Base-by-base conservation (phyloP, 2,888 invertebrate species). In the Rosalia funebris region DNA sequence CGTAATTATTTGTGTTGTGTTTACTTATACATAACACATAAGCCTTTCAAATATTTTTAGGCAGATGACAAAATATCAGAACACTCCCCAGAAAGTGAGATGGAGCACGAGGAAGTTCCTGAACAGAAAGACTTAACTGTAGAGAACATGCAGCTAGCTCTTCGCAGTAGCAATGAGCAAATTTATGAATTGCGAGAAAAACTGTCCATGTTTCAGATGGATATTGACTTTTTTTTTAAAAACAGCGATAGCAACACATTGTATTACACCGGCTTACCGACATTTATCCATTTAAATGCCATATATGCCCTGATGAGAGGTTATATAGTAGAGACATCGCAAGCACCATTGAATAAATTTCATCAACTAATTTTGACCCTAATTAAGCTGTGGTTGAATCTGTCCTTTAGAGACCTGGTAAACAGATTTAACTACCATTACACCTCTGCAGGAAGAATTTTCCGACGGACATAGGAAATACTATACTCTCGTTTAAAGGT, bases 391-490 rank as follows among this genome's bases (percentile, higher is more conserved):
- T 11, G 45, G 20, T 25, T 45, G 11, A 45, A 45, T 45, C 14
- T 45, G 25, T 25, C 20, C 20, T 45, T 45, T 45, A 45, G 25
- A 25, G 45, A 45, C 20, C 0, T 45, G 14, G 45, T 25, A 25
- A 45, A 45, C 25, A 45, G 20, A 25, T 45, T 19, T 45, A 20
- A 25, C 11, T 45, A 25, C 12, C 45, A 45, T 45, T 25, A 25
- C 25, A 45, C 25, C 20, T 25, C 45, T 45, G 45, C 45, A 45
- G 45, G 4, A 42, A 42, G 42, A 42, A 42, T 42, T n/a, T 37
- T 37, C 9, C 25, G 25, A 25, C 3, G 25, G 25, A n/a, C n/a
- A n/a, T n/a, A n/a, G n/a, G n/a, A n/a, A n/a, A n/a, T n/a, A n/a
- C n/a, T n/a, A n/a, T n/a, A 25, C 25, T 25, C 25, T 9, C 25